Conservation (phyloP, 2,113 vertebrate species). For the Oncorhynchus mykiss region DNA sequence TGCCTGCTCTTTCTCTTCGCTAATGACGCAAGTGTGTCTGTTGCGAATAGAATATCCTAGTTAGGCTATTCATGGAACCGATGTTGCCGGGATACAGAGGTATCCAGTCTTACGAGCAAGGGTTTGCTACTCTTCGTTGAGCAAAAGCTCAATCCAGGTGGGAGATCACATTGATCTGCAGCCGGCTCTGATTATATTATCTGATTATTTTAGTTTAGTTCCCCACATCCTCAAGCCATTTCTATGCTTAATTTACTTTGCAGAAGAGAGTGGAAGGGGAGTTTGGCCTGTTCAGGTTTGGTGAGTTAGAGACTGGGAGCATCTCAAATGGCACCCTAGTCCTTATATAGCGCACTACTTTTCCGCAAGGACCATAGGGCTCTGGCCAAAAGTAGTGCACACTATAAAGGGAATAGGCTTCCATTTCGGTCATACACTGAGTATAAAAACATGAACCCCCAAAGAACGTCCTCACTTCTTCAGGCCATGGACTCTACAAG, state of each 20-base stretch:
- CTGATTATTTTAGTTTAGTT: constrained; percentile 10
- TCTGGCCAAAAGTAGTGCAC: no score
- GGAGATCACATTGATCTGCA: constrained; percentile 1
- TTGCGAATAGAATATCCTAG: no score
- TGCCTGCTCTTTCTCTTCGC: no score
- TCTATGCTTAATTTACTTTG: constrained; percentile 28
- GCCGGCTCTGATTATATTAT: constrained; percentile 15
- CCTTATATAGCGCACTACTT: not conserved
- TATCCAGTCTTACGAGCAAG: no score
- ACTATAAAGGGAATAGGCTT: constrained; percentile 4
- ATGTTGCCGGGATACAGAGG: no score
- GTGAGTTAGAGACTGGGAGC: constrained; percentile 26
- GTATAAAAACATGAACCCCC: constrained; percentile 27
- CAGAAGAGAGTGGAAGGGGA: constrained; percentile 10
- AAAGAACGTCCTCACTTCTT: no score
- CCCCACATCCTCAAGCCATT: constrained; percentile 13
- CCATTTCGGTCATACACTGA: not conserved
- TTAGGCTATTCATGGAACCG: no score
- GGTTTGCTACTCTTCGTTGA: no score
- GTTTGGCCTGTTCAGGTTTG: constrained; percentile 2
- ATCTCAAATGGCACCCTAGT: no score
- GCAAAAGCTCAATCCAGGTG: not conserved
- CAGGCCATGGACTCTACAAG: not conserved
- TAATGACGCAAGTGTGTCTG: no score
- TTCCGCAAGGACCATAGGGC: constrained; percentile 8